Evolutionary conservation across 2,113 vertebrate species (phyloP).

Genomic region (Furnarius figulus): DNA sequence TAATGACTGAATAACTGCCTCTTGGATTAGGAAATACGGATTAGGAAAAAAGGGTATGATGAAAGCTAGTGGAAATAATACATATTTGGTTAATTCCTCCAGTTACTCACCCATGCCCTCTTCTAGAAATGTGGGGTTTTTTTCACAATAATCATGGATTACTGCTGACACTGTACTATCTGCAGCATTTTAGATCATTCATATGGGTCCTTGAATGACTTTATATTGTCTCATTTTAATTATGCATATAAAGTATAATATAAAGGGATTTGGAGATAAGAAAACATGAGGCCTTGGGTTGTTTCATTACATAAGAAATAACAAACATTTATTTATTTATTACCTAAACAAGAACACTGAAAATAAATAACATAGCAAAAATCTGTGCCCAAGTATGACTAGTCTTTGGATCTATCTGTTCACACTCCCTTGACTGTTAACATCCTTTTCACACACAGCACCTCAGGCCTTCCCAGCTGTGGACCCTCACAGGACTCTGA

Average conservation of each 20-base stretch:
- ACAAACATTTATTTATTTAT: neutral
- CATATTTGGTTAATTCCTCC: neutral
- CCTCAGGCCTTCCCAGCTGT: neutral
- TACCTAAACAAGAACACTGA: neutral
- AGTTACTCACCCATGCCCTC: neutral
- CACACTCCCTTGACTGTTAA: neutral
- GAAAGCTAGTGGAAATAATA: constrained; percentile 13
- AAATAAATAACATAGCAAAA: neutral
- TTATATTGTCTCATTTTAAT: constrained; percentile 1
- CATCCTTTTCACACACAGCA: neutral
- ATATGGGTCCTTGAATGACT: neutral
- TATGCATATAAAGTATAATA: neutral
- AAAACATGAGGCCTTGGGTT: neutral
- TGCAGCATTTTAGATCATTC: neutral
- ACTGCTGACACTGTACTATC: constrained; percentile 14
- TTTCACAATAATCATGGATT: constrained; percentile 29
- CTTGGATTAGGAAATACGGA: neutral
- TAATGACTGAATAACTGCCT: neutral
- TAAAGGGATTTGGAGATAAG: neutral
- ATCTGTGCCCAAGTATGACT: neutral
- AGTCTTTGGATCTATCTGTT: neutral
- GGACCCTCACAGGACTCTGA: neutral
- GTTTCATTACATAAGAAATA: neutral
- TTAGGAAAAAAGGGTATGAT: neutral
- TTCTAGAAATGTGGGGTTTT: neutral